A percentile compares a stretch with the other conserved stretches of the same genome.
Evolutionary conservation across 2,888 invertebrate genomes (phyloP).

Genomic region (Lepeophtheirus nordmannii): DNA sequence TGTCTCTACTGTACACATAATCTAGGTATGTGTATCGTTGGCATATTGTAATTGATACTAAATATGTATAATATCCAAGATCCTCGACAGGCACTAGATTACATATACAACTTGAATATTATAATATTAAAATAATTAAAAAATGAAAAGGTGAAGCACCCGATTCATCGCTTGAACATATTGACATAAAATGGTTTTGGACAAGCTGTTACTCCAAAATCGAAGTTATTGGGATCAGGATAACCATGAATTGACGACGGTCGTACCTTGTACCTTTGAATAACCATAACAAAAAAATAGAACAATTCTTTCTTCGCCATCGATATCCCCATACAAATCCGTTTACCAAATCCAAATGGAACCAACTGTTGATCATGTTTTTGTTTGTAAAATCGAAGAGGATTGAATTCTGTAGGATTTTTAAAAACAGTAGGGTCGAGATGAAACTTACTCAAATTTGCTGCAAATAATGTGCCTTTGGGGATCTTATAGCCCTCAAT

Average conservation of each 20-base stretch:
- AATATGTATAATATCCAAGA: too few species aligned
- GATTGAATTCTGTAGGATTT: background rate
- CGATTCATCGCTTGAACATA: background rate
- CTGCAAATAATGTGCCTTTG: background rate
- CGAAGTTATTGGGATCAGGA: background rate
- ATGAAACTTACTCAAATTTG: slow-evolving; percentile 1
- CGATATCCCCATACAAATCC: slow-evolving; percentile 18
- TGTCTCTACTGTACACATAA: too few species aligned
- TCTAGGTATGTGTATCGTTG: too few species aligned
- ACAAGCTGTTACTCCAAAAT: background rate
- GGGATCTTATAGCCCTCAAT: background rate
- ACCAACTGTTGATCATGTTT: background rate
- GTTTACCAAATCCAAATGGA: slow-evolving; percentile 7
- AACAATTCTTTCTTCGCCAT: slow-evolving; percentile 17
- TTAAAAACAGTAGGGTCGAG: background rate
- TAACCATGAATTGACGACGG: background rate
- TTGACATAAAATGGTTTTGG: slow-evolving; percentile 4
- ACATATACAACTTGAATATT: too few species aligned
- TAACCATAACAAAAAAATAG: slow-evolving; percentile 1
- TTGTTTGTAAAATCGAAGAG: background rate
- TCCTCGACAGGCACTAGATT: too few species aligned
- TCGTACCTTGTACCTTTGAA: background rate
- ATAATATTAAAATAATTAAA: too few species aligned
- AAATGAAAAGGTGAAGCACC: too few species aligned
- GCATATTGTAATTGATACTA: too few species aligned